Base-by-base conservation (phyloP, 2,888 invertebrate species). In the Andrena camellia region DNA sequence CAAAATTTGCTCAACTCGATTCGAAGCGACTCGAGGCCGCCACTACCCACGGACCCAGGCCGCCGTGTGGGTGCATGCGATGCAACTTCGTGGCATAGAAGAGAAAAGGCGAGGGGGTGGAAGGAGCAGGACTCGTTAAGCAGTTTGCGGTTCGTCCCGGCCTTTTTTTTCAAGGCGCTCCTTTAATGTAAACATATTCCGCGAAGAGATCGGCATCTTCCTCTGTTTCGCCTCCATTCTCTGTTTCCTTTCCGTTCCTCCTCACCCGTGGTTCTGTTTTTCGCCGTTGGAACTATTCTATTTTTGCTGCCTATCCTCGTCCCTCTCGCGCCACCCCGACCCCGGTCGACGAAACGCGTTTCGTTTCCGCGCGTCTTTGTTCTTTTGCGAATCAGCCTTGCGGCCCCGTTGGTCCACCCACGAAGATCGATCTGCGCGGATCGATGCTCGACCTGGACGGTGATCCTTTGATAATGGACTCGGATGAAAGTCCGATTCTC, bases 151-250 rank as follows among this genome's bases (percentile, higher is more conserved):
- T 91, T 90, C 85, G 83, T 85, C 81, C 82, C 83, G 81, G 72
- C 84, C 80, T 83, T 86, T 85, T 85, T 87, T 90, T 80, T 78
- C 75, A 75, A 78, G 87, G 82, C 86, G 86, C 82, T 85, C 82
- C 85, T 90, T 91, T 91, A 90, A 90, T 90, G 91, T 90, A 91
- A 91, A 91, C 91, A 92, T 91, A 90, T 91, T 91, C 90, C 88
- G 88, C 90, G 88, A 91, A 92, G 81, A 84, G 89, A 88, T 88
- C 82, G 81, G 78, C 82, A 83, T 85, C 85, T 84, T 62, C 72
- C 71, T 86, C 78, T 67, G 75, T 69, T 78, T 74, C 76, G 66
- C 60, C 63, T 67, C 73, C 71, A 83, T 75, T 78, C 73, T 79
- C 81, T 60, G 83, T 79, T 84, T 87, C 75, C 78, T 81, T 71